Evolutionary conservation across 2,888 invertebrate genomes (phyloP).

Genomic region (Gortyna flavago): DNA sequence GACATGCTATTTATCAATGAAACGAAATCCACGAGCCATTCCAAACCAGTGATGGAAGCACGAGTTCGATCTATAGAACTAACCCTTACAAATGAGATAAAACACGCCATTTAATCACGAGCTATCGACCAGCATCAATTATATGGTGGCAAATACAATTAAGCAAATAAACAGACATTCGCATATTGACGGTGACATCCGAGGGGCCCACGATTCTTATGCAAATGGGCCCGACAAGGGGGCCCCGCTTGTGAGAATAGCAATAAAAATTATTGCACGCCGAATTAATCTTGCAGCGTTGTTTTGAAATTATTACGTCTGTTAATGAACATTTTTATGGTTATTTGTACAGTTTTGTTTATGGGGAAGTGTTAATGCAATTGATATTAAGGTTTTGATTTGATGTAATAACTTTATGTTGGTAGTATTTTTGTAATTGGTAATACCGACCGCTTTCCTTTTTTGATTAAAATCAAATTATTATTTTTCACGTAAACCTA

Average conservation of each 20-base stretch:
- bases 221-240: slow-evolving; percentile 80
- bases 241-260: slow-evolving; percentile 73
- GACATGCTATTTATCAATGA: neutral
- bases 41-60: slow-evolving; percentile 32
- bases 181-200: slow-evolving; percentile 76
- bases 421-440: neutral
- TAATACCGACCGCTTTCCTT: too few species aligned
- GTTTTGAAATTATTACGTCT: slow-evolving; percentile 57
- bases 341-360: slow-evolving; percentile 28
- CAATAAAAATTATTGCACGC: slow-evolving; percentile 74
- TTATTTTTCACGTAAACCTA: neutral
- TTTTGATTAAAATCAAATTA: neutral
- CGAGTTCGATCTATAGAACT: slow-evolving; percentile 6
- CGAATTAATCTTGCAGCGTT: slow-evolving; percentile 60
- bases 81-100: slow-evolving; percentile 52
- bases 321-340: slow-evolving; percentile 60
- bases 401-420: neutral
- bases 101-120: slow-evolving; percentile 53
- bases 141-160: slow-evolving; percentile 82
- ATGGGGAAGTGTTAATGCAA: slow-evolving; percentile 29
- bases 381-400: slow-evolving; percentile 28
- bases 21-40: slow-evolving; percentile 7
- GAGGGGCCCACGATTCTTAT: slow-evolving; percentile 82
- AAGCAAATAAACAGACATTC: slow-evolving; percentile 84
- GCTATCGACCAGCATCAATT: slow-evolving; percentile 66